Base-by-base conservation (phyloP, 2,113 vertebrate species). In the Alligator sinensis region DNA sequence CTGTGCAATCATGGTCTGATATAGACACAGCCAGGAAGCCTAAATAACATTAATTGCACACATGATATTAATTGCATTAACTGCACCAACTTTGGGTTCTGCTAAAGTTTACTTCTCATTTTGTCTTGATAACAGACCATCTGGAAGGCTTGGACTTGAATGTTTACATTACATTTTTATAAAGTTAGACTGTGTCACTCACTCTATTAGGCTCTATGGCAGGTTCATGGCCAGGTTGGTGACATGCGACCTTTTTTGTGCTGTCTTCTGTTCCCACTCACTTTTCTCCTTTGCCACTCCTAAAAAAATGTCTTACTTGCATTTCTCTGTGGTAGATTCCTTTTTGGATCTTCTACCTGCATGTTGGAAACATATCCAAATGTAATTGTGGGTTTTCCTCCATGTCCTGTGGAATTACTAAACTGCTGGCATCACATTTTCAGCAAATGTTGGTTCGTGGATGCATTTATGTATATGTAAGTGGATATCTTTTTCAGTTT, bases 401-500 rank as follows among this genome's bases (percentile, higher is more conserved):
- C 94, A 92, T 87, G 2, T 6, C 63, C 75, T 77, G 66, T 8
- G 0, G 4, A 60, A 57, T 72, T 38, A 18, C 15, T 1, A 2
- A 59, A 30, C 25, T 75, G 57, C 61, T 18, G 11, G 18, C 0
- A 1, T 81, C 80, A 60, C 84, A 2, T 0, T 15, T 47, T 77
- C 82, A 68, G 93, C 18, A 28, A 2, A 1, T 58, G 55, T 54
- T 4, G 22, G 74, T 11, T 11, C 4, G 2, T 5, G 62, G 62
- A 1, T 0, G 2, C 0, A 0, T 2, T 27, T 18, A 5, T 27
- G 72, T 57, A 24, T 9, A 72, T 5, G 1, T 1, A 22, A 2
- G 47, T 19, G 55, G 80, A 2, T 16, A 34, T 30, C 34, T 85
- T 60, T 3, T 24, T 59, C 2, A 0, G 30, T 24, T 16, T 6